Conservation (phyloP, 2,888 invertebrate species). For the Ptycholaimellus sp. region DNA sequence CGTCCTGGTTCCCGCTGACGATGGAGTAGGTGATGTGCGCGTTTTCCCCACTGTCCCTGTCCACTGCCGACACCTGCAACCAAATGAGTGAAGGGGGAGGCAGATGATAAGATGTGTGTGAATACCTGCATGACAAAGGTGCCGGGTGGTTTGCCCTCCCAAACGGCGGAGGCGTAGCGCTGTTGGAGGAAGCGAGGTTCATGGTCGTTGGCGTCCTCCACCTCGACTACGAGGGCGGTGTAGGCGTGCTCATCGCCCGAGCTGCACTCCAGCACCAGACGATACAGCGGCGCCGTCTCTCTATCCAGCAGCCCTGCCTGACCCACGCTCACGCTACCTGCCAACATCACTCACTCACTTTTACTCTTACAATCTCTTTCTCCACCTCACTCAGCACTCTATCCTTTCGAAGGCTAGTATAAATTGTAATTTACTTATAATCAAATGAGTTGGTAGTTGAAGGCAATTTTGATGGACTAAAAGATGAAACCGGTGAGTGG, state of each 20-base stretch:
- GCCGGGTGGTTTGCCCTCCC: slow-evolving; percentile 73
- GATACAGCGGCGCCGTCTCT: too few relatives aligned
- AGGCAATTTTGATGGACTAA: too few relatives aligned
- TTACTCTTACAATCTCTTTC: background rate
- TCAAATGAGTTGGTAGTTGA: too few relatives aligned
- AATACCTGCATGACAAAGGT: slow-evolving; percentile 64
- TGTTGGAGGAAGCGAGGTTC: slow-evolving; percentile 75
- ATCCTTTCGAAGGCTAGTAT: background rate
- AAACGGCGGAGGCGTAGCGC: slow-evolving; percentile 65
- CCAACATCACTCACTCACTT: background rate
- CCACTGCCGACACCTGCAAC: slow-evolving; percentile 53
- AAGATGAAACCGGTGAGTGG: too few relatives aligned
- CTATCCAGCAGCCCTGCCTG: background rate
- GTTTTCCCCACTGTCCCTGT: slow-evolving; percentile 58
- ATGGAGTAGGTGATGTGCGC: slow-evolving; percentile 72
- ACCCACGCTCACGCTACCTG: background rate
- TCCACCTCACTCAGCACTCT: background rate
- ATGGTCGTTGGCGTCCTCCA: slow-evolving; percentile 31
- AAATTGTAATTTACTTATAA: too few relatives aligned
- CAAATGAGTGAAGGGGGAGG: slow-evolving; percentile 2
- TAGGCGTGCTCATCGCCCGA: background rate
- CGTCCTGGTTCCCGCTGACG: slow-evolving; percentile 82
- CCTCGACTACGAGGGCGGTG: background rate
- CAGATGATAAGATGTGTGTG: background rate
- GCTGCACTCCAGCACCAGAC: too few relatives aligned